phyloP scores from a whole-genome alignment of 2,113 vertebrate species.

The Xyrauchen texanus region DNA sequence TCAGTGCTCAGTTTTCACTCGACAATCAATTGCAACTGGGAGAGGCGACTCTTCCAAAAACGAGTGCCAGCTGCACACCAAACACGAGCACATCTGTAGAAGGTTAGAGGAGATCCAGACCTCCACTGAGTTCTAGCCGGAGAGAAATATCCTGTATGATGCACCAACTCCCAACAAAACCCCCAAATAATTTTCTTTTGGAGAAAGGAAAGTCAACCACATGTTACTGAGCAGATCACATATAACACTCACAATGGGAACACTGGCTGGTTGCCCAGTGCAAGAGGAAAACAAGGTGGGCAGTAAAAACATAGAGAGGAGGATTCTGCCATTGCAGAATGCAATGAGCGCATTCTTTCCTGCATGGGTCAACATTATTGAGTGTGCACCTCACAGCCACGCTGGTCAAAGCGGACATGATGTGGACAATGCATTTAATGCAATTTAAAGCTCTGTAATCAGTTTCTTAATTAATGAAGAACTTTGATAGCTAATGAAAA shows the following conservation, averaged over 20 bases:
- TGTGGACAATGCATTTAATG: conserved; percentile 74
- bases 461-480: conserved; percentile 77
- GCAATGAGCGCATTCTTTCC: conserved; percentile 18
- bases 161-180: conserved; percentile 26
- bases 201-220: conserved; percentile 33
- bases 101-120: conserved; percentile 39
- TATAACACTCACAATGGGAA: conserved; percentile 5
- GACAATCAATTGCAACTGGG: conserved; percentile 10
- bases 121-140: conserved; percentile 27
- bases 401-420: conserved; percentile 66
- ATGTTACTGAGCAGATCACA: conserved; percentile 26
- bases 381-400: not conserved
- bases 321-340: not conserved
- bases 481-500: conserved; percentile 77
- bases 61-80: conserved; percentile 40
- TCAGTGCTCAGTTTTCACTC: conserved; percentile 30
- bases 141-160: conserved; percentile 17
- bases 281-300: conserved; percentile 16
- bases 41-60: conserved; percentile 33
- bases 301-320: not conserved
- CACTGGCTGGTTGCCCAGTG: conserved; percentile 21
- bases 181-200: conserved; percentile 4
- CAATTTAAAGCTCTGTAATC: conserved; percentile 72
- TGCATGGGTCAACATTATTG: conserved; percentile 38
- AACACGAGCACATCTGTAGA: conserved; percentile 42